Conservation (phyloP, 2,888 invertebrate genomes). For the Hypselothyrea guttata region DNA sequence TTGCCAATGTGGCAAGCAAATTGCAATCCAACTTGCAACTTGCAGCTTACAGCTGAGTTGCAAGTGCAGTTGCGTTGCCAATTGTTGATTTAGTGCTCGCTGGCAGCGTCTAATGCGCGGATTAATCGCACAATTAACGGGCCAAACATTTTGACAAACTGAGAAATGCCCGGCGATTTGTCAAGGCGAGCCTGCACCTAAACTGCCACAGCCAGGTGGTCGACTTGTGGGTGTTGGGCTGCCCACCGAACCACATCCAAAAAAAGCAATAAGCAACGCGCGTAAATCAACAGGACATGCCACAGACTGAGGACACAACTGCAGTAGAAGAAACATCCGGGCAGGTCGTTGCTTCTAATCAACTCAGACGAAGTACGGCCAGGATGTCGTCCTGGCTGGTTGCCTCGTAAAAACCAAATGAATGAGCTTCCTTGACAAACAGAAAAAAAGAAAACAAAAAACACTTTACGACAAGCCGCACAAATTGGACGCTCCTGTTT, state of each 20-base stretch:
- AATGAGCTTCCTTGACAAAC: slow-evolving; percentile 46
- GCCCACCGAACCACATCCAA: not conserved
- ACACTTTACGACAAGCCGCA: slow-evolving; percentile 77
- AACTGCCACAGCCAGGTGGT: slow-evolving; percentile 19
- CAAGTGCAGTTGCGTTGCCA: slow-evolving; percentile 52
- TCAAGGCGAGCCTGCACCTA: slow-evolving; percentile 25
- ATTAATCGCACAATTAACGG: slow-evolving; percentile 67
- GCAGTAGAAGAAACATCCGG: slow-evolving; percentile 19
- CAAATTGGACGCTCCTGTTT: slow-evolving; percentile 67
- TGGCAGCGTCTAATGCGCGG: slow-evolving; percentile 53
- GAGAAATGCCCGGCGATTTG: slow-evolving; percentile 63
- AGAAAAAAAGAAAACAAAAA: slow-evolving; percentile 41
- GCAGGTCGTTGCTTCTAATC: slow-evolving; percentile 62
- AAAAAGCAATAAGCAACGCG: slow-evolving; percentile 69
- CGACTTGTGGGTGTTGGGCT: slow-evolving; percentile 46
- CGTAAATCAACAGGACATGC: slow-evolving; percentile 75
- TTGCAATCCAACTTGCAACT: slow-evolving; percentile 40
- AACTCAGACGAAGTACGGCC: slow-evolving; percentile 43
- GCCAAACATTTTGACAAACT: slow-evolving; percentile 69
- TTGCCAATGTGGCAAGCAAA: slow-evolving; percentile 59
- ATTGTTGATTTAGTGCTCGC: slow-evolving; percentile 67
- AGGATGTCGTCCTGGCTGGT: slow-evolving; percentile 44
- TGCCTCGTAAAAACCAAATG: slow-evolving; percentile 71
- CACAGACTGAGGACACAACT: slow-evolving; percentile 40
- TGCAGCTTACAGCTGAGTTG: slow-evolving; percentile 12